Percentiles rank a stretch among this genome's conserved stretches.
These are phyloP conservation scores for Semnornis frantzii DNA, from an alignment of 2,113 vertebrate genomes.

Conservation along the genomic window DNA sequence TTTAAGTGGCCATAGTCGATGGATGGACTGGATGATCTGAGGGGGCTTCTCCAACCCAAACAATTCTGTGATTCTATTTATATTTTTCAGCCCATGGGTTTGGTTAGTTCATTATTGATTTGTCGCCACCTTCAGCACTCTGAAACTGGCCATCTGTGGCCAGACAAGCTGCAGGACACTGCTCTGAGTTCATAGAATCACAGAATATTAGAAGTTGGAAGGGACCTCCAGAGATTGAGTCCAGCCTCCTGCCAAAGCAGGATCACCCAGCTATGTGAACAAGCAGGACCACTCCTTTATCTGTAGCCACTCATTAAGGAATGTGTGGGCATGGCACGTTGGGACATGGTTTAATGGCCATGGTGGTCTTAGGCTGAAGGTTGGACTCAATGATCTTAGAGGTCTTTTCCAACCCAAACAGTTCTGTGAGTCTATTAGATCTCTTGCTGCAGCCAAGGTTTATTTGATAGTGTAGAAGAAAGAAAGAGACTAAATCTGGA, in stretches of 20 bases:
- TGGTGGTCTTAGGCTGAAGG: no score
- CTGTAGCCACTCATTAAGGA: not conserved
- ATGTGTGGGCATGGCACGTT: no score
- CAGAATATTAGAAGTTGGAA: no score
- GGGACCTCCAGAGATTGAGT: no score
- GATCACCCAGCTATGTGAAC: not conserved
- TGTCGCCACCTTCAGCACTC: not conserved
- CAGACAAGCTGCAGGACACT: not conserved
- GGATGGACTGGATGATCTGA: no score
- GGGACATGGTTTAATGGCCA: no score
- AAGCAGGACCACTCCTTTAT: not conserved
- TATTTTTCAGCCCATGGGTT: not conserved
- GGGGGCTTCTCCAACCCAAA: no score
- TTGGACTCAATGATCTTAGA: no score
- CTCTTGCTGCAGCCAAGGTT: not conserved
- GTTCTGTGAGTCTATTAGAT: not conserved
- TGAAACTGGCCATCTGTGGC: not conserved
- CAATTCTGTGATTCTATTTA: no score
- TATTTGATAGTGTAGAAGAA: not conserved
- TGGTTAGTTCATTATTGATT: not conserved
- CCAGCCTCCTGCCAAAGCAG: no score
- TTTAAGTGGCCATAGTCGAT: no score
- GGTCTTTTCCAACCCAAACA: no score
- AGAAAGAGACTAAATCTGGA: not conserved
- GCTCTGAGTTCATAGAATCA: not conserved